These are phyloP conservation scores for Pinna nobilis DNA, from an alignment of 1,140 invertebrate genomes.

Conservation along the genomic window DNA sequence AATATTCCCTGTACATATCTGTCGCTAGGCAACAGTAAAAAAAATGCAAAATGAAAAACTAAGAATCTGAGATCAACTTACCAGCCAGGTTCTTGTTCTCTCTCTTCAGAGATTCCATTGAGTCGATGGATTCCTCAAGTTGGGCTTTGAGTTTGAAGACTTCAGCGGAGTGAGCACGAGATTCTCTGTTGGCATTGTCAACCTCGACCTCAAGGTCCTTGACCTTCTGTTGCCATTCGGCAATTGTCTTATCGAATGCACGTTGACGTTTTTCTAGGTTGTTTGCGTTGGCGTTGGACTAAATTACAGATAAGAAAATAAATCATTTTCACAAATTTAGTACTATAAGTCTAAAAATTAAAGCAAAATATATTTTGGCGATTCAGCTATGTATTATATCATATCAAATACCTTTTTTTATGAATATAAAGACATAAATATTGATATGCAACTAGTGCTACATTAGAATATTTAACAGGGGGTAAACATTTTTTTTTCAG, in stretches of 20 bases:
- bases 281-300: conserved; percentile 93
- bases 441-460: no score
- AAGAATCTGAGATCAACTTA: conserved; percentile 45
- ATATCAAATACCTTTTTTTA: background rate
- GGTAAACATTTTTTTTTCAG: no score
- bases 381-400: background rate
- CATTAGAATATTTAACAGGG: no score
- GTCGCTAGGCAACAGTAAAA: no score
- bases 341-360: no score
- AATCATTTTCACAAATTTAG: background rate
- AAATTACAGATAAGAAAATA: conserved; percentile 8
- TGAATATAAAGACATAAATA: no score
- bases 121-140: conserved; percentile 96
- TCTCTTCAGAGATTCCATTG: conserved; percentile 96
- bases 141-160: conserved; percentile 98
- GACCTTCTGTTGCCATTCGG: conserved; percentile 99
- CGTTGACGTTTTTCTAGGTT: conserved; percentile 99
- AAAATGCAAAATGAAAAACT: background rate
- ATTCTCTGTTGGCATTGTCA: conserved; percentile 98
- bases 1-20: no score
- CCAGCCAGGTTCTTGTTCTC: conserved; percentile 99
- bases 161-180: conserved; percentile 99
- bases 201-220: conserved; percentile 97
- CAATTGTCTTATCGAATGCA: conserved; percentile 99
- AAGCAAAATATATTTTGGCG: background rate